Conservation (phyloP, 2,113 vertebrate genomes). For the Nicator chloris region DNA sequence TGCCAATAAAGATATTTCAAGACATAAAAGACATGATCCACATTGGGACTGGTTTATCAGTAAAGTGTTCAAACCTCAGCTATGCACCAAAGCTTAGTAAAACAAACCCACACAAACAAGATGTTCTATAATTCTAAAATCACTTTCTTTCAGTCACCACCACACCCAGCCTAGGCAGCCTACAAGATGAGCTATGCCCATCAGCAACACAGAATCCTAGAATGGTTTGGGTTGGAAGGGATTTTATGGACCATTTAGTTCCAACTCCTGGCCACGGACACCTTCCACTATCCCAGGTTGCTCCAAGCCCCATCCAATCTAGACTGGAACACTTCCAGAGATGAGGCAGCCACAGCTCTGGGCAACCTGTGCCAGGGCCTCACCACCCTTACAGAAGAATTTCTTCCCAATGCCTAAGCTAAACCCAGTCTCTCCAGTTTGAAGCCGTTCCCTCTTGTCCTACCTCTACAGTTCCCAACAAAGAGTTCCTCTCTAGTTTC, state of each 20-base stretch:
- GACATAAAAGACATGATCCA: background rate
- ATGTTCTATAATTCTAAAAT: background rate
- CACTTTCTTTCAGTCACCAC: background rate
- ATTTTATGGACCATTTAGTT: background rate
- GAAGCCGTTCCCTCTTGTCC: background rate
- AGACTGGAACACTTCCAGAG: background rate
- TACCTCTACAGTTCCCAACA: accelerated
- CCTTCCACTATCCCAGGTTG: background rate
- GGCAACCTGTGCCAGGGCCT: background rate
- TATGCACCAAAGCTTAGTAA: background rate
- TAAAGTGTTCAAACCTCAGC: background rate
- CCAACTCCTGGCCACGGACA: background rate
- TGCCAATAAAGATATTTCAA: background rate
- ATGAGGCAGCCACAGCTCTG: background rate
- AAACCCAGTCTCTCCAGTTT: background rate
- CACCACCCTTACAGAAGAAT: background rate
- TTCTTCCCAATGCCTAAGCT: background rate
- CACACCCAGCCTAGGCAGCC: background rate
- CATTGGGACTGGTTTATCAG: background rate
- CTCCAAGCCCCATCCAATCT: background rate
- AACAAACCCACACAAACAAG: background rate
- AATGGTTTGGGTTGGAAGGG: background rate
- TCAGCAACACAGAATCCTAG: background rate
- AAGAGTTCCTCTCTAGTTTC: background rate
- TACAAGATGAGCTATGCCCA: background rate